These are phyloP conservation scores for Bombus turneri DNA, from an alignment of 1,140 invertebrate genomes.

Conservation along the genomic window DNA sequence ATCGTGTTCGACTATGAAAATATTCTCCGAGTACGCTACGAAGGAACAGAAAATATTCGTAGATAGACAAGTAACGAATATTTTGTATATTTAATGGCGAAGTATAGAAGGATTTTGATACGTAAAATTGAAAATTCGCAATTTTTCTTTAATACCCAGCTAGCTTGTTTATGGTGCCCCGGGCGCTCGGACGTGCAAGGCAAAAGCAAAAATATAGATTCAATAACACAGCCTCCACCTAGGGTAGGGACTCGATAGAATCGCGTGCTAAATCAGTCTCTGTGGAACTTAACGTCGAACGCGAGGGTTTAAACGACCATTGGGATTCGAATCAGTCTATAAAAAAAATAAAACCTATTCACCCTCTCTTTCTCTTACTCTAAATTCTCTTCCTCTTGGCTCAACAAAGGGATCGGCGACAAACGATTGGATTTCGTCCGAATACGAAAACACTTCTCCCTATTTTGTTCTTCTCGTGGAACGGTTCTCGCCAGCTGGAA, in stretches of 20 bases:
- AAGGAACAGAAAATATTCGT: background rate
- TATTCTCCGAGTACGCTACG: background rate
- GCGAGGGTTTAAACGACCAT: background rate
- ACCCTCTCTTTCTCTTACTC: background rate
- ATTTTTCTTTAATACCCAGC: background rate
- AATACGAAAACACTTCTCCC: constrained; percentile 3
- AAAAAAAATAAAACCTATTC: background rate
- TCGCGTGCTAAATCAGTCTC: background rate
- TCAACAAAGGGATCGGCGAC: no score
- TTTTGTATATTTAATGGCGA: no score
- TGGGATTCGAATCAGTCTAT: background rate
- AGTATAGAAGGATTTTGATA: background rate
- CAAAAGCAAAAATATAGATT: background rate
- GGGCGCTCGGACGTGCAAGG: no score
- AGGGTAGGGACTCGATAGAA: background rate
- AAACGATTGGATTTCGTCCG: background rate
- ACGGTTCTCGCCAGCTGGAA: background rate
- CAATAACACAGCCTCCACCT: background rate
- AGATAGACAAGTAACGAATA: background rate
- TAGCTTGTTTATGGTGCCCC: background rate
- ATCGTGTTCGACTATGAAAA: background rate
- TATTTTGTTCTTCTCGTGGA: background rate
- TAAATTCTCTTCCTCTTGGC: background rate
- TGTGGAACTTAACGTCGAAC: background rate
- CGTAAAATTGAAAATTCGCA: background rate